These are phyloP conservation scores for Orchestia grillus DNA, from an alignment of 1,140 invertebrate species.

Conservation along the genomic window DNA sequence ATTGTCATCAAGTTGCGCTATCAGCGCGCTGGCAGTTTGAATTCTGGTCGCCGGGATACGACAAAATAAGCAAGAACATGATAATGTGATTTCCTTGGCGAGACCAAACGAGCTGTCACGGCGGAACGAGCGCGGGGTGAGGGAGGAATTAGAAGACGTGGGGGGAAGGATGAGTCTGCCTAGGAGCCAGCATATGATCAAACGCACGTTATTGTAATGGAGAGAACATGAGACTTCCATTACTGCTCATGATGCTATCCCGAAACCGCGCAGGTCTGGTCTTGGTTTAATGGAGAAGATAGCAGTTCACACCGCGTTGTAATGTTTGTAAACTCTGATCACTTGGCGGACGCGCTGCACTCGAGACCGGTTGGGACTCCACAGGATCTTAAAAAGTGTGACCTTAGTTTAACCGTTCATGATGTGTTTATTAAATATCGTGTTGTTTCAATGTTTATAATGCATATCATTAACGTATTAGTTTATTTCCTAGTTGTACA, in stretches of 20 bases:
- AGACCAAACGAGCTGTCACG: not conserved
- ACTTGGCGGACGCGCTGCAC: no score
- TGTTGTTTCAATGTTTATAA: no score
- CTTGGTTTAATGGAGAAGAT: not conserved
- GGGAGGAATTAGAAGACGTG: not conserved
- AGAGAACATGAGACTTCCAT: not conserved
- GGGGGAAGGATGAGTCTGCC: not conserved
- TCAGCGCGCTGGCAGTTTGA: not conserved
- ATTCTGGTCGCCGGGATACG: not conserved
- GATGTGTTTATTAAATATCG: no score
- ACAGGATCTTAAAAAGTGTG: no score
- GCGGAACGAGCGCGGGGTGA: not conserved
- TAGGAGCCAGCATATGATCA: not conserved
- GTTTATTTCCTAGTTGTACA: no score
- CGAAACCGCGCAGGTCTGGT: not conserved
- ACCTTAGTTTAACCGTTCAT: no score
- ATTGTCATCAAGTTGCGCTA: not conserved
- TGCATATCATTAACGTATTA: no score
- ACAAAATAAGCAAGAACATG: not conserved
- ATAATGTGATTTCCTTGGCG: not conserved
- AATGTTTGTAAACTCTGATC: not conserved
- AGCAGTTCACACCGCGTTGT: not conserved
- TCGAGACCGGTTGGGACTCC: no score
- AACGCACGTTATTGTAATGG: not conserved
- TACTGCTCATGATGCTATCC: not conserved